A percentile compares a stretch with the other conserved stretches of the same genome.
Conservation (phyloP, 2,888 invertebrate species). For the Creontiades dilutus region DNA sequence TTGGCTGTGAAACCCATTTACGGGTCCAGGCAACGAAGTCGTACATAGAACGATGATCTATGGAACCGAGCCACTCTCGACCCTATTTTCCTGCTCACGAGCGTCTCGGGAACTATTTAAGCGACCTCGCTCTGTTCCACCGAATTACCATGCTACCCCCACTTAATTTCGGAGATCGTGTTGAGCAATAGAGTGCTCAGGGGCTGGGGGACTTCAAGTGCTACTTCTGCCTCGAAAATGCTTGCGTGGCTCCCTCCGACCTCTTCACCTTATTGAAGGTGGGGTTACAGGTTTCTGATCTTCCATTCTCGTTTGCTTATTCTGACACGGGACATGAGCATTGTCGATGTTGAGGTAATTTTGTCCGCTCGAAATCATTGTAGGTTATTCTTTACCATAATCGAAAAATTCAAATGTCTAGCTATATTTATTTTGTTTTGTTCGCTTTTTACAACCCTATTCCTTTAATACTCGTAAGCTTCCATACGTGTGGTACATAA, state of each 20-base stretch:
- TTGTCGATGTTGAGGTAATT: neutral
- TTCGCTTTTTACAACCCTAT: no score
- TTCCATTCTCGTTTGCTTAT: conserved; percentile 5
- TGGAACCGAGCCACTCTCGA: conserved; percentile 12
- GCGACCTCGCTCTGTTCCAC: neutral
- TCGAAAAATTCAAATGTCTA: no score
- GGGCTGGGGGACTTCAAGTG: conserved; percentile 11
- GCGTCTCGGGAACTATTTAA: conserved; percentile 36
- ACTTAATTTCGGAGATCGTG: conserved; percentile 23
- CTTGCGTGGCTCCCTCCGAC: conserved; percentile 40
- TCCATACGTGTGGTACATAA: no score
- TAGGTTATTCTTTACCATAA: no score
- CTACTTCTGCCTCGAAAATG: conserved; percentile 35
- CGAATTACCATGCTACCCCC: conserved; percentile 13
- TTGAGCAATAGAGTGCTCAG: neutral
- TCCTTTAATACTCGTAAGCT: no score
- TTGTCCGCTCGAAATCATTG: no score
- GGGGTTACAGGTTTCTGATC: conserved; percentile 52
- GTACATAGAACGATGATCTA: neutral
- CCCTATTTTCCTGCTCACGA: neutral
- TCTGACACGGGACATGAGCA: neutral
- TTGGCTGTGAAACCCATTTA: no score
- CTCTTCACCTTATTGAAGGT: conserved; percentile 53
- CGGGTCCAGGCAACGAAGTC: no score
- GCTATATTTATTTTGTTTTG: no score